Evolutionary conservation across 2,797 vertebrate genomes (phyloP), one percentile per base, ranked within the genome.

Genomic region (Fringilla coelebs): DNA sequence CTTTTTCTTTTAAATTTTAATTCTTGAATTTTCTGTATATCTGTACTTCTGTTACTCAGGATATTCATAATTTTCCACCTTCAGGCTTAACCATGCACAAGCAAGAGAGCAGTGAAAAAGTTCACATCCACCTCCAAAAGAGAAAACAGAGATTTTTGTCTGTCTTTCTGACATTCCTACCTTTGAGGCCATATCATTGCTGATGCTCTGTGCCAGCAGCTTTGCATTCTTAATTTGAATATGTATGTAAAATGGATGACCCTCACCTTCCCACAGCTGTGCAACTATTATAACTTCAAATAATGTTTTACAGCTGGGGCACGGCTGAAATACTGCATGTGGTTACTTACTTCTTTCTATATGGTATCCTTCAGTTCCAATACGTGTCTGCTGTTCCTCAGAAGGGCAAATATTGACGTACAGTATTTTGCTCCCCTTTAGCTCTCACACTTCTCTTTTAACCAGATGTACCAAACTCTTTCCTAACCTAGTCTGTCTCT

Each of bases 191-290:
- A 10, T 88, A 93, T 91, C 62, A 72, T 83, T 85, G 73, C 71
- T 87, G 89, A 96, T 93, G 66, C 66, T 96, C 74, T 97, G 73
- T 94, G 96, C 96, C 96, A 97, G 94, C 88, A 97, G 63, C 68
- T 85, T 91, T 65, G 71, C 87, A 88, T 95, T 96, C 97, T 94
- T 96, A 97, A 97, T 98, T 97, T 97, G 96, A 98, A 97, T 96
- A 97, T 86, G 66, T 94, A 97, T 89, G 76, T 97, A 97, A 97
- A 97, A 96, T 93, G 93, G 92, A 90, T 94, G 95, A 93, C 93
- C 89, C 94, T 92, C 85, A 94, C 89, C 94, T 97, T 96, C 89
- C 51, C 88, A 91, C 88, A 97, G 96, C 96, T 98, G 97, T 85
- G 76, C 78, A 96, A 93, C 83, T 94, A 97, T 96, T 96, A 95